Evolutionary conservation across 1,140 invertebrate species (phyloP).

Genomic region (Cheumatopsyche charites): DNA sequence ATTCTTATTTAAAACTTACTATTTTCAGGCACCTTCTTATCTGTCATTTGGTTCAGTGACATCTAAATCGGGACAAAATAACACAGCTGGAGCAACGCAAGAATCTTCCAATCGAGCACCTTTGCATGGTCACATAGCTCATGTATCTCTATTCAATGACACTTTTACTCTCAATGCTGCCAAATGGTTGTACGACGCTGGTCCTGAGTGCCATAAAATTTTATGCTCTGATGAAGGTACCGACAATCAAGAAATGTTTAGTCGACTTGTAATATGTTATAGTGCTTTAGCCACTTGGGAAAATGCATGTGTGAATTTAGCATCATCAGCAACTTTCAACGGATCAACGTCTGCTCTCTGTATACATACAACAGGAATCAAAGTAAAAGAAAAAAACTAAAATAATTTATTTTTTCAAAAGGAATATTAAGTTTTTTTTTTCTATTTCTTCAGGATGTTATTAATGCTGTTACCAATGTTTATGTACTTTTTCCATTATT

Average conservation of each 20-base stretch:
- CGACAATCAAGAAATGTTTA: slow-evolving; percentile 50
- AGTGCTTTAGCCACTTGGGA: slow-evolving; percentile 61
- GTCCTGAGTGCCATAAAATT: slow-evolving; percentile 40
- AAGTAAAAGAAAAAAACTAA: slow-evolving; percentile 58
- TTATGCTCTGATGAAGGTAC: slow-evolving; percentile 44
- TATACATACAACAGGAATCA: slow-evolving; percentile 58
- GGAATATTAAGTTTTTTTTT: neutral
- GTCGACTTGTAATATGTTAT: slow-evolving; percentile 62
- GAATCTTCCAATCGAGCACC: slow-evolving; percentile 45
- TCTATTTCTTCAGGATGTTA: slow-evolving; percentile 61
- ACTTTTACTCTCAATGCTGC: slow-evolving; percentile 42
- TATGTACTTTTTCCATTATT: slow-evolving; percentile 67
- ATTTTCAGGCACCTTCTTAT: slow-evolving; percentile 44
- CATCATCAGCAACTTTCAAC: slow-evolving; percentile 58
- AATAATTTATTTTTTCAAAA: slow-evolving; percentile 1
- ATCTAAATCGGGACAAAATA: slow-evolving; percentile 34
- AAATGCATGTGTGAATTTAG: slow-evolving; percentile 62
- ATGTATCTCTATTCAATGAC: slow-evolving; percentile 46
- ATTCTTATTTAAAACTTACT: slow-evolving; percentile 2
- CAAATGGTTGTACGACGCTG: slow-evolving; percentile 45
- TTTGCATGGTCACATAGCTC: slow-evolving; percentile 46
- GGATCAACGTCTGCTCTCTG: slow-evolving; percentile 58
- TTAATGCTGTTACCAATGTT: slow-evolving; percentile 66
- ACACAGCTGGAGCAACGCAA: slow-evolving; percentile 32
- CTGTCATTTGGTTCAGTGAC: slow-evolving; percentile 45